Percentiles rank a stretch among this genome's conserved stretches.
Evolutionary conservation across 1,140 invertebrate species (phyloP).

Genomic region (Solenopsis fugax): DNA sequence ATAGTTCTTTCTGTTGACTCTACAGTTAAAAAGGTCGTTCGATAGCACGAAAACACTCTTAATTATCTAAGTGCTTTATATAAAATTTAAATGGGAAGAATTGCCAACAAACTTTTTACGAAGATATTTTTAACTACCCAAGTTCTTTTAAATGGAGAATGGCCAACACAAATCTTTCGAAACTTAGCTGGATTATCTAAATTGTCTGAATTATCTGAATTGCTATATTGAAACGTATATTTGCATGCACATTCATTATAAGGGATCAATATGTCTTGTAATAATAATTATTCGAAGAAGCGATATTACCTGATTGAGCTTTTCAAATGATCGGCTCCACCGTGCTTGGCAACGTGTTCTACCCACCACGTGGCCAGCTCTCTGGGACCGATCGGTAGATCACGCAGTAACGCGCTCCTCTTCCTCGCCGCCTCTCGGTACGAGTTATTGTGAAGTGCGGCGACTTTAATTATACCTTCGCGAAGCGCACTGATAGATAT

Average conservation of each 20-base stretch:
- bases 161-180: neutral
- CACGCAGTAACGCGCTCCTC: constrained; percentile 81
- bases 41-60: no score
- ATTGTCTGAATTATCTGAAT: neutral
- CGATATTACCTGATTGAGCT: constrained; percentile 79
- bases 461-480: constrained; percentile 80
- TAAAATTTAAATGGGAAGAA: no score
- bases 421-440: constrained; percentile 80
- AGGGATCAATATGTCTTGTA: neutral
- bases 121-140: no score
- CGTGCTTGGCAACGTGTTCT: constrained; percentile 85
- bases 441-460: constrained; percentile 76
- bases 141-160: neutral
- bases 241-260: neutral
- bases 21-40: neutral
- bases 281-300: neutral
- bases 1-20: neutral
- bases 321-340: constrained; percentile 84
- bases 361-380: constrained; percentile 86
- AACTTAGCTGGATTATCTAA: neutral
- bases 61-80: no score
- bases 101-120: no score
- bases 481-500: constrained; percentile 80
- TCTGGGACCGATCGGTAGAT: constrained; percentile 82
- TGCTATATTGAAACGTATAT: neutral